Base-by-base conservation (phyloP, 2,888 invertebrate genomes). In the Salticus scenicus region DNA sequence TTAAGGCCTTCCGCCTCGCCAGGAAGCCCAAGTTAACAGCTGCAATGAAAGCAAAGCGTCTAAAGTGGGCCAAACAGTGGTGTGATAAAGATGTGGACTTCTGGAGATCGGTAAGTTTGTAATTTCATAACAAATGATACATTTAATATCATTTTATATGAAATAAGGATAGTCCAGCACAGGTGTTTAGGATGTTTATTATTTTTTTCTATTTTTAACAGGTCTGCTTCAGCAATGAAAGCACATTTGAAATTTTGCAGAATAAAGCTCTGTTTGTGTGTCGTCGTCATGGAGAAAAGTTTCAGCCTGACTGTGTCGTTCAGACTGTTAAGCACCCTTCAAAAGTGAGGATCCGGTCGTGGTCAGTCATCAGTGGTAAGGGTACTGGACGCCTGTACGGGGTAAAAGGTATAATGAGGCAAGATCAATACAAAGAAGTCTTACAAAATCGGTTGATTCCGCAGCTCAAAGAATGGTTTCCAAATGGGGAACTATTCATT, bases 381-480 rank as follows among this genome's bases (percentile, higher is more conserved):
- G 66, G 28, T 66, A 66, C 30, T 27, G 66, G 66, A 66, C 5
- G 28, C 28, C 66, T 66, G 28, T 66, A 66, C 66, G 30, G 8
- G 28, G 66, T 66, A 30, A 30, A 66, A 66, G 66, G 66, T 27
- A 66, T 30, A 14, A 66, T 24, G 66, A 66, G 28, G 27, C 66
- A 28, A 30, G 30, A 66, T 30, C 66, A 8, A 27, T 66, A 66
- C 66, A 66, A 66, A 66, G 10, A 30, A 4, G 27, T 66, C 27
- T 30, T 66, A 66, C 27, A 66, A 66, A 66, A 14, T 66, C 27
- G 66, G 27, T 30, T 66, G 28, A 14, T 66, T 27, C 66, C 27
- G 17, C 66, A 66, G 66, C 28, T 66, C 66, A 27, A 17, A 66
- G 66, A 66, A 66, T 66, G 66, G 66, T 66, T 66, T 30, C 17